Base-by-base conservation (phyloP, 1,140 invertebrate genomes). In the Anastrepha ludens region DNA sequence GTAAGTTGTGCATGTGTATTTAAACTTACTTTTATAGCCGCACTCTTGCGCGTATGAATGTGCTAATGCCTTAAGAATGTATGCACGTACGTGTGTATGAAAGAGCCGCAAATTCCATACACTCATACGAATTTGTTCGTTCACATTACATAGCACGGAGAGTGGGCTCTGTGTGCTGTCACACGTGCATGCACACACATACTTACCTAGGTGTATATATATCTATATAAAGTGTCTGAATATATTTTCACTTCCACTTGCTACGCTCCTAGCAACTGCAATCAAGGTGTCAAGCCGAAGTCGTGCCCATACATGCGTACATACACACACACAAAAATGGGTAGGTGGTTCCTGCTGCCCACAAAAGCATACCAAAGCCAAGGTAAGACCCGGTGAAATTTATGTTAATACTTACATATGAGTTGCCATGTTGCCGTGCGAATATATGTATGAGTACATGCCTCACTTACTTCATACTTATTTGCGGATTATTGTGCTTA, bases 51-150 rank as follows among this genome's bases (percentile, higher is more conserved):
- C 44, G 39, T 70, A 47, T 13, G 67, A 29, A 65, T 44, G 41
- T 55, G 9, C 17, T 9, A 62, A n/a, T 29, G 29, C 29, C 29
- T 29, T 29, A 29, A 29, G 17, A 64, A 64, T 74, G 70, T 74
- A 8, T 81, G n/a, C 17, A 74, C 13, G 39, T 17, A 41, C 11
- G 39, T 17, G 67, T 41, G 29, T 13, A 62, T 62, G 60, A n/a
- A 47, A 47, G 39, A 17, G 15, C 74, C 74, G 8, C 50, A 81
- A 81, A 47, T 55, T 44, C n/a, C 9, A 55, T 74, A 58, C 50
- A 81, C 74, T 55, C 9, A 81, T 29, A 81, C 41, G 55, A 81
- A 81, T 81, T 81, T 81, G 74, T 50, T 81, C 4, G 55, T 29
- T n/a, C 47, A 81, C 29, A 55, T 50, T n/a, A 81, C 47, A 5